phyloP scores from a whole-genome alignment of 2,797 vertebrate genomes.

The Centroberyx gerrardi region DNA sequence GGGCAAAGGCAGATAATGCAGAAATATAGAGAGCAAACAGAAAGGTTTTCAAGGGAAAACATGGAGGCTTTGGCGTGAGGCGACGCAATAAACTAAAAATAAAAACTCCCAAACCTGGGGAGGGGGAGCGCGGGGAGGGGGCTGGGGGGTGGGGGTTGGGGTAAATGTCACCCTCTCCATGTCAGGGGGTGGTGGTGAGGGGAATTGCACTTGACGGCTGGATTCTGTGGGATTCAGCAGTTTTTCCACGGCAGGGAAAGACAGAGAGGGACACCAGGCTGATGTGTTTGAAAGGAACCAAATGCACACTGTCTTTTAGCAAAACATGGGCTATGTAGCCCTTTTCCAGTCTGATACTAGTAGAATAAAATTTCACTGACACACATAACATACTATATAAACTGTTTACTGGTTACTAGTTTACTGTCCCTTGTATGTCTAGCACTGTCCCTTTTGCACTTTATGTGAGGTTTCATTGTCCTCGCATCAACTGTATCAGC shows the following conservation, averaged over 20 bases:
- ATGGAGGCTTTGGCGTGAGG: slow-evolving; percentile 79
- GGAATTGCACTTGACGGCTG: slow-evolving; percentile 79
- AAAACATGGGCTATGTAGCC: slow-evolving; percentile 50
- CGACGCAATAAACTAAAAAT: slow-evolving; percentile 85
- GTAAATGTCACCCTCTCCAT: slow-evolving; percentile 80
- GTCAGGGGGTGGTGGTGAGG: slow-evolving; percentile 71
- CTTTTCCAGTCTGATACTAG: slow-evolving; percentile 49
- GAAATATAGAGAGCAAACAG: slow-evolving; percentile 92
- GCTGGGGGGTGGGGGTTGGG: slow-evolving; percentile 38
- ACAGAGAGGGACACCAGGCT: slow-evolving; percentile 43
- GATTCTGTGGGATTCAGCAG: slow-evolving; percentile 83
- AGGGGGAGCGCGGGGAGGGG: slow-evolving; percentile 53
- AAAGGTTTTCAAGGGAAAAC: slow-evolving; percentile 90
- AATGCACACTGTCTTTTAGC: slow-evolving; percentile 52
- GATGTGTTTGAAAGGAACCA: slow-evolving; percentile 51
- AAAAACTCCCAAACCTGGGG: slow-evolving; percentile 76
- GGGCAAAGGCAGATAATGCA: slow-evolving; percentile 91
- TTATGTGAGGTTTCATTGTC: too few relatives aligned
- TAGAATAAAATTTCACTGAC: slow-evolving; percentile 15
- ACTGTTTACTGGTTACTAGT: too few relatives aligned
- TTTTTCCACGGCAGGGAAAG: slow-evolving; percentile 54
- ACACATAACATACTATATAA: too few relatives aligned
- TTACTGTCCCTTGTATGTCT: too few relatives aligned
- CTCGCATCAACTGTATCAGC: too few relatives aligned
- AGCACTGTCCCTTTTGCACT: too few relatives aligned